A percentile compares a stretch with the other conserved stretches of the same genome.
Conservation (phyloP, 2,113 vertebrate genomes). For the Actenoides hombroni region DNA sequence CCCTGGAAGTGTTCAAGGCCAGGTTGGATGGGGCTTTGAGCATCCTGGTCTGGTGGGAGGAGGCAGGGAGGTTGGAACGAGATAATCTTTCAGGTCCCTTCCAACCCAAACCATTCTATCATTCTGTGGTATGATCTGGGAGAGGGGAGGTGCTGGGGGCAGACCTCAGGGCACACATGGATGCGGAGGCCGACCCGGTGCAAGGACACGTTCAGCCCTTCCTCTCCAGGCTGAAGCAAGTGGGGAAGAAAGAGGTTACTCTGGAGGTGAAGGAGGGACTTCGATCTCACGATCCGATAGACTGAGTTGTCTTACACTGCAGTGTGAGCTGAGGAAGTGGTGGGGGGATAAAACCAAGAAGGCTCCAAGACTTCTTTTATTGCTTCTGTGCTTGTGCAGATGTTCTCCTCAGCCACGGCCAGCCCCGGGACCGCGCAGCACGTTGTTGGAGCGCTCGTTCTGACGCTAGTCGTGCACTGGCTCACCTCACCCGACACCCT, state of each 20-base stretch:
- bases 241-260: background rate
- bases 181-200: rapidly evolving
- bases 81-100: background rate
- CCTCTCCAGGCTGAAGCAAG: background rate
- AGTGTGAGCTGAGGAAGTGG: background rate
- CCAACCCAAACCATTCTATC: background rate
- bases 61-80: background rate
- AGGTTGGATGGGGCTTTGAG: background rate
- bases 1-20: background rate
- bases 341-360: background rate
- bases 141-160: background rate
- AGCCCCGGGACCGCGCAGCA: background rate
- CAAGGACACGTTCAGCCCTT: background rate
- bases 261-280: background rate
- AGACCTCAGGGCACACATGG: background rate
- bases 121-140: background rate
- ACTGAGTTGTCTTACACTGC: background rate
- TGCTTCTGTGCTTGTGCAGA: conserved; percentile 54
- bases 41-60: background rate
- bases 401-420: conserved; percentile 14
- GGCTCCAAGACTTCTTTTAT: conserved; percentile 11
- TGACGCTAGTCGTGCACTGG: conserved; percentile 20
- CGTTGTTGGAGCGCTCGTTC: background rate
- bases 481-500: conserved; percentile 29
- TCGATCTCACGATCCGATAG: background rate